Conservation (phyloP, 2,113 vertebrate species). For the Laticauda colubrina region DNA sequence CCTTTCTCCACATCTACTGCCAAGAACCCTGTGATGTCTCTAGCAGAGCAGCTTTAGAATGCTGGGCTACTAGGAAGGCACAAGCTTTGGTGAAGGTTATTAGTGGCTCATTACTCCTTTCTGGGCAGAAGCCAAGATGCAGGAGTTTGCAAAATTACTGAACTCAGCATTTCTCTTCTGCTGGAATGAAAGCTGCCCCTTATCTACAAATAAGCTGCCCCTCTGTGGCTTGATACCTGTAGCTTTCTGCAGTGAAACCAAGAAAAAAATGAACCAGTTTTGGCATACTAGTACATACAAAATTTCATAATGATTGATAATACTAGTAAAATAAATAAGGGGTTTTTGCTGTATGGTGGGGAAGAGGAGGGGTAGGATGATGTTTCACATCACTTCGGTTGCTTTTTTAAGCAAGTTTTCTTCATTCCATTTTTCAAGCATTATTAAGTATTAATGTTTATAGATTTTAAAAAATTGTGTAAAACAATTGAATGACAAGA, state of each 20-base stretch:
- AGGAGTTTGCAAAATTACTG: conserved; percentile 5
- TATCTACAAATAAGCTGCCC: fast-evolving
- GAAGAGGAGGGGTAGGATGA: neutral
- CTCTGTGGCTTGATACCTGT: neutral
- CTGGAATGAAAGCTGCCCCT: neutral
- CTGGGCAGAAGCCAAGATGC: conserved; percentile 32
- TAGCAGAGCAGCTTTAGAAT: neutral
- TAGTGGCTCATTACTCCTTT: conserved; percentile 16
- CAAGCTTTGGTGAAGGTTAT: neutral
- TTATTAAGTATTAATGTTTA: neutral
- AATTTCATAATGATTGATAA: neutral
- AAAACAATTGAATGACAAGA: neutral
- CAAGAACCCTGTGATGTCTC: neutral
- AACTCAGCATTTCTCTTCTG: conserved; percentile 34
- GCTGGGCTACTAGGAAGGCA: conserved; percentile 4
- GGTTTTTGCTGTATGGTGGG: neutral
- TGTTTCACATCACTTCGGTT: neutral
- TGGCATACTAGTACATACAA: neutral
- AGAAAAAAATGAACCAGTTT: neutral
- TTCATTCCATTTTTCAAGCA: neutral
- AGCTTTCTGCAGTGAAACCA: fast-evolving
- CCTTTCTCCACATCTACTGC: neutral
- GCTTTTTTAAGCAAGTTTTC: neutral
- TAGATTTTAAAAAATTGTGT: neutral
- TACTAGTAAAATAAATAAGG: neutral